Conservation (phyloP, 2,113 vertebrate genomes). For the Carassius carassius region DNA sequence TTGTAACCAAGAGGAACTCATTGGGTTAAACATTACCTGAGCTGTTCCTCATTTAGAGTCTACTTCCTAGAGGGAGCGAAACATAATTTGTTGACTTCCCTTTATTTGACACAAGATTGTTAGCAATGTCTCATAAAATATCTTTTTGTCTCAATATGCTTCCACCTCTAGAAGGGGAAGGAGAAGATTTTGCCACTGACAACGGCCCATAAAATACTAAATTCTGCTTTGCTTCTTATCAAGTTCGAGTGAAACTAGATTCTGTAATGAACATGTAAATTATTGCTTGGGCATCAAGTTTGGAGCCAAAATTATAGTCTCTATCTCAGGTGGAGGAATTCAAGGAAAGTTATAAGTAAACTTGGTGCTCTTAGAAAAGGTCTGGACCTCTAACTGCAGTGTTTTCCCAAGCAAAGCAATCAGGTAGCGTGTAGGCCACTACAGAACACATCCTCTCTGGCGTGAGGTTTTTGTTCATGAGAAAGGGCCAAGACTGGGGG, state of each 20-base stretch:
- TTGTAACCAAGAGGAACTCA: slow-evolving; percentile 38
- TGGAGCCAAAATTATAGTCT: background rate
- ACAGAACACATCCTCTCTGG: slow-evolving; percentile 17
- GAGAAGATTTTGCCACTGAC: background rate
- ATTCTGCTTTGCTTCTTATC: slow-evolving; percentile 19
- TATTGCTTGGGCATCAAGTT: too few relatives aligned
- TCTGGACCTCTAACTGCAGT: background rate
- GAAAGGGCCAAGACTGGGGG: slow-evolving; percentile 47
- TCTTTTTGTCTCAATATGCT: slow-evolving; percentile 36
- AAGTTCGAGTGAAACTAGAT: background rate
- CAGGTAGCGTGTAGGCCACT: background rate
- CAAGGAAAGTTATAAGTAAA: background rate
- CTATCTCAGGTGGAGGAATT: background rate
- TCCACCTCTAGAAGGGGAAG: slow-evolving; percentile 27
- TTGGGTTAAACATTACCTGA: slow-evolving; percentile 47
- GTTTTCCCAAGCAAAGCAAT: background rate
- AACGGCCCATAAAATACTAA: slow-evolving; percentile 10
- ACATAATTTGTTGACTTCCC: slow-evolving; percentile 53
- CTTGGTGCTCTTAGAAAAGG: background rate
- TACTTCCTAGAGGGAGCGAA: slow-evolving; percentile 43
- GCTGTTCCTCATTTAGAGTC: slow-evolving; percentile 37
- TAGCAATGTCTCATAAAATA: slow-evolving; percentile 43
- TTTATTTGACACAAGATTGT: slow-evolving; percentile 55
- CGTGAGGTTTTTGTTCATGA: slow-evolving; percentile 6
- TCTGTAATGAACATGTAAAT: background rate